These are phyloP conservation scores for Excalfactoria chinensis DNA, from an alignment of 2,113 vertebrate genomes.

Conservation along the genomic window DNA sequence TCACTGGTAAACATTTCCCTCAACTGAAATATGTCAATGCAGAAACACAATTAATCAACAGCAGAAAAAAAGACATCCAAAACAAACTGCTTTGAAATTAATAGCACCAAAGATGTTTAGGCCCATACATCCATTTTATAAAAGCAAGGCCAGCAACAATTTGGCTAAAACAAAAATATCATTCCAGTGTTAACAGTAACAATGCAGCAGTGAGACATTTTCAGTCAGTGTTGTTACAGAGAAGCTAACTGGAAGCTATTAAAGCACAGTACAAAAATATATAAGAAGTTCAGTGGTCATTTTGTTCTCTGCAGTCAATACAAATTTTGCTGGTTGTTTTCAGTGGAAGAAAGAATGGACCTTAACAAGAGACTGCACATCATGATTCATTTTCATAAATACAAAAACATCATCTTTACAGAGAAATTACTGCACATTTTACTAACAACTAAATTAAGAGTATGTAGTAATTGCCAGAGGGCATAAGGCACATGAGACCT, in stretches of 20 bases:
- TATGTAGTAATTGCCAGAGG: not conserved
- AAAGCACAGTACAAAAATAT: not conserved
- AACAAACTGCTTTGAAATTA: not conserved
- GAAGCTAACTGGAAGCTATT: not conserved
- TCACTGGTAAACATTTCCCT: not conserved
- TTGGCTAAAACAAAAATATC: not conserved
- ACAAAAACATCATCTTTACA: not conserved
- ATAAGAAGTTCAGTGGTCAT: not conserved
- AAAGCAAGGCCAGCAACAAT: not conserved
- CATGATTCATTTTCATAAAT: not conserved
- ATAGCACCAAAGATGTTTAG: not conserved
- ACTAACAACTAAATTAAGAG: not conserved
- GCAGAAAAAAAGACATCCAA: not conserved
- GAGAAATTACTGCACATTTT: not conserved
- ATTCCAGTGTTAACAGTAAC: not conserved
- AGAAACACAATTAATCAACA: not conserved
- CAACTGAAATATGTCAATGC: not conserved
- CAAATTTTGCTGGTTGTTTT: not conserved
- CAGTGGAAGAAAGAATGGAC: not conserved
- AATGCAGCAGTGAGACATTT: not conserved
- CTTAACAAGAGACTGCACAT: not conserved
- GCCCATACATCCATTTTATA: not conserved
- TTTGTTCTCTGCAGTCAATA: not conserved
- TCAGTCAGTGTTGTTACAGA: not conserved
- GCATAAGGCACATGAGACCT: not conserved